Conservation (phyloP, 53 echinoderm and acorn worm genomes). For the Paracentrotus lividus region DNA sequence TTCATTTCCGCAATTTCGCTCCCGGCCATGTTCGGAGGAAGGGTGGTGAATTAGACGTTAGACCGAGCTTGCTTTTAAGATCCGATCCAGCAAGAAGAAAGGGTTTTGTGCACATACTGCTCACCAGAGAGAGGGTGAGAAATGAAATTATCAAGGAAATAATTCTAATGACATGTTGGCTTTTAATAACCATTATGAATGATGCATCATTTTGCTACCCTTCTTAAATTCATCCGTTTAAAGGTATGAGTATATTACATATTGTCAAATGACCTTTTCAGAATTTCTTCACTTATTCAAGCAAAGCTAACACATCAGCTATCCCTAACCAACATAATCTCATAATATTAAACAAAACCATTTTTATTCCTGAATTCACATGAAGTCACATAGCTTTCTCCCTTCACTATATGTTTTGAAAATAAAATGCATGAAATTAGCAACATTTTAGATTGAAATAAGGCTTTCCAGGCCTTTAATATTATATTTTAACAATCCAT, state of each 20-base stretch:
- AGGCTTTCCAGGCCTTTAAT: not conserved
- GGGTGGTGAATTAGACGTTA: not conserved
- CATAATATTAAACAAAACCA: not conserved
- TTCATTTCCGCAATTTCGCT: constrained; percentile 34
- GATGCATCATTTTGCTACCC: too few relatives aligned
- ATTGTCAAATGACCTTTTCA: too few relatives aligned
- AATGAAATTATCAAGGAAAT: not conserved
- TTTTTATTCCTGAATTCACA: not conserved
- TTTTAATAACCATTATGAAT: too few relatives aligned
- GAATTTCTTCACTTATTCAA: not conserved
- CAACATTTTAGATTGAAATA: not conserved
- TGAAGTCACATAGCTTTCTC: not conserved
- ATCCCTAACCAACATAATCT: not conserved
- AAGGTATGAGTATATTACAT: too few relatives aligned
- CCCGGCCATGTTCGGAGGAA: not conserved
- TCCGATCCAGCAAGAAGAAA: not conserved
- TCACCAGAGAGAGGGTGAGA: not conserved
- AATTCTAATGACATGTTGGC: too few relatives aligned
- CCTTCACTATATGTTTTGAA: not conserved
- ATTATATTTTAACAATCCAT: constrained; percentile 19
- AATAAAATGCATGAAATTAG: not conserved
- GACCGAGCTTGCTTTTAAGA: not conserved
- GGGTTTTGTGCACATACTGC: not conserved
- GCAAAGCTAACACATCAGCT: not conserved
- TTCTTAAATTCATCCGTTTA: too few relatives aligned